Base-by-base conservation (phyloP, 1,140 invertebrate genomes). In the Mya arenaria region DNA sequence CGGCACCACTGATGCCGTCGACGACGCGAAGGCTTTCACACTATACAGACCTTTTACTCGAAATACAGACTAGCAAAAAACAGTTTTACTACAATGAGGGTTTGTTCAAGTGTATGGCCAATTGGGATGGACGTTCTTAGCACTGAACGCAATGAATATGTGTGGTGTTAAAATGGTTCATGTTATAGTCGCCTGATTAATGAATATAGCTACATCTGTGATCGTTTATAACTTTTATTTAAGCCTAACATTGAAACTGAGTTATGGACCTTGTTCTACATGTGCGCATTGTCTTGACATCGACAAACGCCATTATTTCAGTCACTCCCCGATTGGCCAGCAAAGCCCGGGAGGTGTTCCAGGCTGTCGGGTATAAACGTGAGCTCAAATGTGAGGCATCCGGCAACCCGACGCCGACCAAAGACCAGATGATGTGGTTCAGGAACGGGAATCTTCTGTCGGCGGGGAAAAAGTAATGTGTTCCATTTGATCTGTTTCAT, bases 391-490 rank as follows among this genome's bases (percentile, higher is more conserved):
- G 79, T 55, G 68, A 82, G 44, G 79, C 56, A 1, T 65, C 39
- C 2, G 79, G 79, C 19, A 82, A 82, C 28, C 79, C 79, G 10
- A 25, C 48, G 17, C 69, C 79, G 17, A 65, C 79, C 52, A 41
- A 4, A 17, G 32, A 62, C 36, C 79, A 82, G 58, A 15, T 82
- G 8, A 63, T 71, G 55, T 82, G 79, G 79, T 72, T 60, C 23
- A 72, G 62, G 63, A 41, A 65, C 28, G 79, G 68, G n/a, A n/a
- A n/a, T n/a, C n/a, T n/a, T n/a, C n/a, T n/a, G n/a, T n/a, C n/a
- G n/a, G n/a, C n/a, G n/a, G n/a, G n/a, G n/a, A n/a, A n/a, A n/a
- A n/a, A n/a, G n/a, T n/a, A n/a, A n/a, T n/a, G n/a, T n/a, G n/a
- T n/a, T n/a, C n/a, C n/a, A n/a, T n/a, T n/a, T n/a, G n/a, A n/a